Percentiles rank a stretch among this genome's conserved stretches.
Evolutionary conservation across 2,113 vertebrate genomes (phyloP).

Genomic region (Lophochroa leadbeateri): DNA sequence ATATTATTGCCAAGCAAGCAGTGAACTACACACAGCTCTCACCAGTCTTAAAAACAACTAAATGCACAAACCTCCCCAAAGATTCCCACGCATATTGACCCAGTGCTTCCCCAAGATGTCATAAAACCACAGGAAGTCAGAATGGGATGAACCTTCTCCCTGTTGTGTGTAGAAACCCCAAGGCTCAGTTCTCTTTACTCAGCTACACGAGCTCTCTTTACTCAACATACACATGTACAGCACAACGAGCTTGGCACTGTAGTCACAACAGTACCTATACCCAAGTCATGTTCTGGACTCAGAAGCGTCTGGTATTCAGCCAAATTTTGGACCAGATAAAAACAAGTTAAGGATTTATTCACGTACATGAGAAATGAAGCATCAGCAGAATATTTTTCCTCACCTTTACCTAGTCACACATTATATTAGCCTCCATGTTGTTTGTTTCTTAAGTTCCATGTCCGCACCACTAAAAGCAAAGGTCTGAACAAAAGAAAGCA

Average conservation of each 20-base stretch:
- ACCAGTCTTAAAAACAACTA: fast-evolving
- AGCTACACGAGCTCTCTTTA: too few relatives aligned
- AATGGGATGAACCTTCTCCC: fast-evolving
- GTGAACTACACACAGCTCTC: fast-evolving
- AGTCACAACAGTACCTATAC: neutral
- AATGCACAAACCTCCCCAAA: neutral
- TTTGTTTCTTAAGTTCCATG: neutral
- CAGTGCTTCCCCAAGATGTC: neutral
- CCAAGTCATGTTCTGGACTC: neutral
- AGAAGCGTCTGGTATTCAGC: fast-evolving
- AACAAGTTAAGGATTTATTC: neutral
- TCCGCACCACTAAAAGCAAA: neutral
- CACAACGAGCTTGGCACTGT: neutral
- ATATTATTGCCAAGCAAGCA: fast-evolving
- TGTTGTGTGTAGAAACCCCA: fast-evolving
- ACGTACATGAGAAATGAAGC: neutral
- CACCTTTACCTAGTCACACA: too few relatives aligned
- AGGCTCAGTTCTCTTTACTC: neutral
- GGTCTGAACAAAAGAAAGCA: neutral
- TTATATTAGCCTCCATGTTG: fast-evolving
- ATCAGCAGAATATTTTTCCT: neutral
- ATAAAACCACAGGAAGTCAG: neutral
- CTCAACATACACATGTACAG: fast-evolving
- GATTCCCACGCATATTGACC: neutral
- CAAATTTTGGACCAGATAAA: neutral